These are phyloP conservation scores for Eupithecia exiguata DNA, from an alignment of 2,888 invertebrate species.

Conservation along the genomic window DNA sequence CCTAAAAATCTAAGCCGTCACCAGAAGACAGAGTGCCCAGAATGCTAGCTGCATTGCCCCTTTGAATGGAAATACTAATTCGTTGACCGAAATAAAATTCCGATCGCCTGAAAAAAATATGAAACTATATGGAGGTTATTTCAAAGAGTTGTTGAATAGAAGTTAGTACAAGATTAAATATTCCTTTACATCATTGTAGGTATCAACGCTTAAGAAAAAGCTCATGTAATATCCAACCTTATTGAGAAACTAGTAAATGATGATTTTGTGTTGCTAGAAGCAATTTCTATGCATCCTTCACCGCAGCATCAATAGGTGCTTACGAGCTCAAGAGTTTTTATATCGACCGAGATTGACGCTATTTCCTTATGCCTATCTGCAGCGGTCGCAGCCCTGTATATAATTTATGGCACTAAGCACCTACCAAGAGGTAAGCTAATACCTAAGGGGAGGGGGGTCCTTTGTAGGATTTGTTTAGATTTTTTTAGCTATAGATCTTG, in stretches of 20 bases:
- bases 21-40: too few relatives aligned
- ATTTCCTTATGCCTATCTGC: conserved; percentile 28
- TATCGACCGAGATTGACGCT: conserved; percentile 21
- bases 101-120: too few relatives aligned
- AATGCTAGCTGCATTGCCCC: too few relatives aligned
- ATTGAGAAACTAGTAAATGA: conserved; percentile 22
- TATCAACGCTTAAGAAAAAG: not conserved
- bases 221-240: conserved; percentile 1
- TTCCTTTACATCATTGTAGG: not conserved
- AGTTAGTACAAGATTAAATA: not conserved
- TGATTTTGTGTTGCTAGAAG: conserved; percentile 10
- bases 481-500: too few relatives aligned
- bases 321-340: conserved; percentile 22
- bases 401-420: conserved; percentile 2
- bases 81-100: too few relatives aligned
- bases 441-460: not conserved
- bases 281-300: conserved; percentile 26
- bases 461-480: too few relatives aligned
- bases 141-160: not conserved
- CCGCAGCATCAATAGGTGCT: conserved; percentile 20
- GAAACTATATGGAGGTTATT: not conserved
- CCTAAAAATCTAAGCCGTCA: too few relatives aligned
- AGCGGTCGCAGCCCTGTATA: too few relatives aligned
- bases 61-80: too few relatives aligned
- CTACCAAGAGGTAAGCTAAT: not conserved